Conservation (phyloP, 1,140 invertebrate genomes). For the Zaprionus vittiger region DNA sequence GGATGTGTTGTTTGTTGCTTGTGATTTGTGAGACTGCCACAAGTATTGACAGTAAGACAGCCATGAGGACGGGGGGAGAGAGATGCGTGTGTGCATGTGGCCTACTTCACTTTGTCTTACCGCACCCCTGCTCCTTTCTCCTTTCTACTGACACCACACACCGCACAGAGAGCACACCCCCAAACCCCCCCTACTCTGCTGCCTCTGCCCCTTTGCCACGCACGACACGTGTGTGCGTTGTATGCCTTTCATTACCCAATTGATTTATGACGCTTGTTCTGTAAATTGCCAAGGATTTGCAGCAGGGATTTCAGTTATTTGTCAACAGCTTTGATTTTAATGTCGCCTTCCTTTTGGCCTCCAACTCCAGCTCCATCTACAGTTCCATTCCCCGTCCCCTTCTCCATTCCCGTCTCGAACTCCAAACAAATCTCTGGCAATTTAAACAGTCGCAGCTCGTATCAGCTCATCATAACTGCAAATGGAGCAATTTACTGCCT, state of each 20-base stretch:
- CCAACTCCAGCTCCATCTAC: not conserved
- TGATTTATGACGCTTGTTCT: constrained; percentile 60
- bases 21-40: constrained; percentile 43
- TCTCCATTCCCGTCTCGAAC: no score
- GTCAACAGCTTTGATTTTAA: constrained; percentile 63
- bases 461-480: constrained; percentile 27
- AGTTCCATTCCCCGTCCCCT: not conserved
- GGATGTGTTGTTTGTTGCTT: constrained; percentile 14
- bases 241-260: constrained; percentile 56
- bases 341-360: constrained; percentile 19
- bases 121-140: not conserved
- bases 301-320: constrained; percentile 56
- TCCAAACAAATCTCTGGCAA: not conserved
- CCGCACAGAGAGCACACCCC: not conserved
- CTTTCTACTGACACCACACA: constrained; percentile 4
- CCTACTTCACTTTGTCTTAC: constrained; percentile 40
- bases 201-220: no score
- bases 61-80: not conserved
- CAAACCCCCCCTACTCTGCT: not conserved
- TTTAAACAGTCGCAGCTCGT: not conserved
- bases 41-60: constrained; percentile 39
- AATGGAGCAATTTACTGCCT: constrained; percentile 23
- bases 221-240: constrained; percentile 46
- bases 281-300: constrained; percentile 59
- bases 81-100: constrained; percentile 25